Base-by-base conservation (phyloP, 1,140 invertebrate species). In the Lordiphosa collinella region DNA sequence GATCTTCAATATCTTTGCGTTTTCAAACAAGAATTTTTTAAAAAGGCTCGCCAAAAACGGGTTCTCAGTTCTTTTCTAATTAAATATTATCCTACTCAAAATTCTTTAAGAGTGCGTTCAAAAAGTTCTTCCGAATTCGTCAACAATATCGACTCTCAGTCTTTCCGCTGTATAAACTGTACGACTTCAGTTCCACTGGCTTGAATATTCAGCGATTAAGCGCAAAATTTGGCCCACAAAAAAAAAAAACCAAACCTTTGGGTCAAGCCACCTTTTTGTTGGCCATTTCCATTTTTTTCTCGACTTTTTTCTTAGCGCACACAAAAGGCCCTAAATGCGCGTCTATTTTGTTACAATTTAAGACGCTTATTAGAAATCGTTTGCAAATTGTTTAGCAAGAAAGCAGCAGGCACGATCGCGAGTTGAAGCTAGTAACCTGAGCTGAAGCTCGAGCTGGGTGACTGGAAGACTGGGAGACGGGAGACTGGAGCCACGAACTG, bases 261-360 rank as follows among this genome's bases (percentile, higher is more conserved):
- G 47, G 55, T 51, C 56, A 56, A 43, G 50, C 14, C 47, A 52
- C 71, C 76, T 72, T 76, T 32, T 56, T 43, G 49, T 62, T 56
- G 40, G 44, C 56, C 68, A 56, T 59, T 68, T 63, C 25, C 25
- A 29, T 63, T 56, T 11, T 48, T 14, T 44, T 13, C 47, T 38
- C 51, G 47, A 52, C 59, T 31, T 64, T 63, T 32, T 51, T 55
- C 68, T 48, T 64, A 11, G 36, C 14, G 63, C 63, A 50, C 70
- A 78, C 75, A 82, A 79, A 78, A 54, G 75, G 55, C 78, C 76
- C 76, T 84, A 84, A 82, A 84, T 78, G 76, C 76, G 79, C 79
- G 72, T 82, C 72, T 82, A 82, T 82, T 84, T 84, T 78, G 76
- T 84, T 82, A 82, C 76, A 82, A 82, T 82, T 82, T 82, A 82